phyloP scores from a whole-genome alignment of 1,140 invertebrate genomes.

The Drosophila lowei region DNA sequence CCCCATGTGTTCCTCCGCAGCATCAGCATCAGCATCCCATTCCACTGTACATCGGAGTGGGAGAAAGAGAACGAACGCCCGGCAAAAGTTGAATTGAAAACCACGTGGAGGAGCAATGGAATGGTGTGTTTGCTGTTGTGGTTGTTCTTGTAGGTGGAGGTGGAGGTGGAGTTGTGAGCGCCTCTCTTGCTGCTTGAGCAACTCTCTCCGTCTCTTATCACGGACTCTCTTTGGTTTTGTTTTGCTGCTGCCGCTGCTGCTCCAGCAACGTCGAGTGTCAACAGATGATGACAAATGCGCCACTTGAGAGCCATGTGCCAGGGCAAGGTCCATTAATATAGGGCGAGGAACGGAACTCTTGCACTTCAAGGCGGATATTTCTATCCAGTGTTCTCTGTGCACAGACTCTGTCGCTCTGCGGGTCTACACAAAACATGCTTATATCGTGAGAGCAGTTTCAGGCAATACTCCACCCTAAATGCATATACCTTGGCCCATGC shows the following conservation, averaged over 20 bases:
- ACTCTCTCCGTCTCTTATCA: constrained; percentile 1
- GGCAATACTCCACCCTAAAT: no score
- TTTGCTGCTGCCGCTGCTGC: constrained; percentile 30
- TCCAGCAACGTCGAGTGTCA: constrained; percentile 50
- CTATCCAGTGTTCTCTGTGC: no score
- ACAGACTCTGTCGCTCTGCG: constrained; percentile 5
- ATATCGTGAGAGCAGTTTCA: no score
- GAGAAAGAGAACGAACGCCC: constrained; percentile 9
- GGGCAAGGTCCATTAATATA: no score
- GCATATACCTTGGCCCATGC: not conserved
- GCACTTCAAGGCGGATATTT: no score
- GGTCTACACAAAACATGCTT: no score
- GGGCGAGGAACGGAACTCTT: no score
- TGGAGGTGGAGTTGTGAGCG: constrained; percentile 1
- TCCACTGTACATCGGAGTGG: constrained; percentile 11
- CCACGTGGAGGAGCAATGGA: constrained; percentile 63
- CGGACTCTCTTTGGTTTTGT: constrained; percentile 13
- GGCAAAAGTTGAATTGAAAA: constrained; percentile 69
- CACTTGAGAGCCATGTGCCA: constrained; percentile 54
- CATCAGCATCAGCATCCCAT: constrained; percentile 1
- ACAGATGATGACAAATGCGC: constrained; percentile 78
- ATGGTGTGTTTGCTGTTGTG: constrained; percentile 5
- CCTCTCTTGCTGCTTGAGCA: no score
- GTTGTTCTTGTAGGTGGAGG: constrained; percentile 23
- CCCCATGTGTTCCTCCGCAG: constrained; percentile 13